Conservation (phyloP, 2,888 invertebrate genomes). For the Dendrolimus pini region DNA sequence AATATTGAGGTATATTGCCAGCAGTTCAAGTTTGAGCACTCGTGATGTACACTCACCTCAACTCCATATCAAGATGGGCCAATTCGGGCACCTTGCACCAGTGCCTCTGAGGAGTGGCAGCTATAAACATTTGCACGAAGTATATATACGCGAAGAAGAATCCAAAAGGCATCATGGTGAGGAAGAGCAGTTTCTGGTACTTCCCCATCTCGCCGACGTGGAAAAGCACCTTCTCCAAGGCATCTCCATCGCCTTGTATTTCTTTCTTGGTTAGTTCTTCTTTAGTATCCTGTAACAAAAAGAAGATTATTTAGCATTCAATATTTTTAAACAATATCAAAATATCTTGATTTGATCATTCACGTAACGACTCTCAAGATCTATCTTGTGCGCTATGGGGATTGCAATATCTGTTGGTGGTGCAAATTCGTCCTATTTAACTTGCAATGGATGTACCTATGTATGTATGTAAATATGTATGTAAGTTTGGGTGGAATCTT, state of each 20-base stretch:
- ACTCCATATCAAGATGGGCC: conserved; percentile 35
- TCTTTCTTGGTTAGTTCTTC: conserved; percentile 26
- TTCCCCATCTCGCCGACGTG: conserved; percentile 56
- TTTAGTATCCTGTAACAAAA: conserved; percentile 26
- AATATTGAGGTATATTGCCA: too few relatives aligned
- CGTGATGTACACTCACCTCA: conserved; percentile 31
- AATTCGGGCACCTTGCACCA: conserved; percentile 60
- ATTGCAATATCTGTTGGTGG: too few relatives aligned
- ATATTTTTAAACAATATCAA: too few relatives aligned
- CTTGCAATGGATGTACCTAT: too few relatives aligned
- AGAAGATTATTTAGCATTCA: too few relatives aligned
- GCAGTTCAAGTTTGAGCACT: too few relatives aligned
- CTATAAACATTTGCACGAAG: conserved; percentile 63
- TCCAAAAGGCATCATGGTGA: conserved; percentile 55
- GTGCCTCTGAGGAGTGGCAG: conserved; percentile 52
- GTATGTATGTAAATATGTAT: too few relatives aligned
- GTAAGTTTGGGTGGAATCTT: too few relatives aligned
- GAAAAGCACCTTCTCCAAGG: conserved; percentile 45
- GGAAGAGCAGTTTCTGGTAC: conserved; percentile 55
- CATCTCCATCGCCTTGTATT: conserved; percentile 28
- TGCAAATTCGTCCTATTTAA: too few relatives aligned
- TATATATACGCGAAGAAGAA: conserved; percentile 58
- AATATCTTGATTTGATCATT: too few relatives aligned
- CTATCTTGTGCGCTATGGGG: too few relatives aligned
- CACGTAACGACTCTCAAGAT: too few relatives aligned